Evolutionary conservation across 2,797 vertebrate species (phyloP).

Genomic region (Orestias chungarensis): DNA sequence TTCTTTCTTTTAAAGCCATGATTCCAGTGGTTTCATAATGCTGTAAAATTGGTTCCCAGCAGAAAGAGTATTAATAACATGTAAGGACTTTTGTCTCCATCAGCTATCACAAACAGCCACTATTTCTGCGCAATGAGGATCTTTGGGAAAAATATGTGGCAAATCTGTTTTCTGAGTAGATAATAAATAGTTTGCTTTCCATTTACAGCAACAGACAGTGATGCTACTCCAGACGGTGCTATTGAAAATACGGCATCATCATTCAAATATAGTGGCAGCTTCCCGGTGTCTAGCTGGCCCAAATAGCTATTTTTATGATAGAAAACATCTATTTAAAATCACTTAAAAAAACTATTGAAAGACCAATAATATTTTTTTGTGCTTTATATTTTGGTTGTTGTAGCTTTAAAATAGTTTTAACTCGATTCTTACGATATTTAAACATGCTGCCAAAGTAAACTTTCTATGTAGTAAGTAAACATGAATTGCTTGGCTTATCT

Average conservation of each 20-base stretch:
- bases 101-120: too few species aligned
- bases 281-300: too few species aligned
- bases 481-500: slow-evolving; percentile 26
- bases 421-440: not conserved
- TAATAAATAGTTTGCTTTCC: not conserved
- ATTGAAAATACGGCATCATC: not conserved
- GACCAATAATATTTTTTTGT: not conserved
- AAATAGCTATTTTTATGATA: too few species aligned
- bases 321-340: not conserved
- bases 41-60: not conserved
- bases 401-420: not conserved
- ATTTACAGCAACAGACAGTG: not conserved
- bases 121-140: too few species aligned
- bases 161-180: not conserved
- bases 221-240: not conserved
- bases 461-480: slow-evolving; percentile 1
- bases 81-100: not conserved
- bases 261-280: not conserved
- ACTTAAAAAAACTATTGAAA: not conserved
- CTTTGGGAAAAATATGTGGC: too few species aligned
- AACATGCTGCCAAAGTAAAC: slow-evolving; percentile 14
- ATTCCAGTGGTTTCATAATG: not conserved
- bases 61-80: not conserved
- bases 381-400: not conserved
- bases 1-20: not conserved